Evolutionary conservation across 2,888 invertebrate species (phyloP).

Genomic region (Chydorus sphaericus): DNA sequence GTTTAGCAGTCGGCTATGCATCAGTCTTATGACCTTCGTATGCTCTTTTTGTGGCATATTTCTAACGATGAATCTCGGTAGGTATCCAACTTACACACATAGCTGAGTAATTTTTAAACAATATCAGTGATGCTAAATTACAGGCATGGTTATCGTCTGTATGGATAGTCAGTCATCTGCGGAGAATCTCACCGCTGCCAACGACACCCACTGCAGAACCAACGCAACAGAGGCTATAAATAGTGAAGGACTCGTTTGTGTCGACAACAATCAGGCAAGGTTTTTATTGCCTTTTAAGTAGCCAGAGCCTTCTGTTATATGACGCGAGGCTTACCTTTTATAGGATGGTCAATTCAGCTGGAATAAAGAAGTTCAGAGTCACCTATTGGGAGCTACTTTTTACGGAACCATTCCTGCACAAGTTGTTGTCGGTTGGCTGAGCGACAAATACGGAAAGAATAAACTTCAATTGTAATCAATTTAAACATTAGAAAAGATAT

Average conservation of each 20-base stretch:
- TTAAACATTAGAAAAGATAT: no score
- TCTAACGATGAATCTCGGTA: neutral
- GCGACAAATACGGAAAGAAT: constrained; percentile 1
- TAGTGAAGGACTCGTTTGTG: neutral
- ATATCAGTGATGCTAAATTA: neutral
- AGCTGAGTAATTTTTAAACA: neutral
- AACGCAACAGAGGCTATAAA: no score
- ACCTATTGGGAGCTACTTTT: constrained; percentile 15
- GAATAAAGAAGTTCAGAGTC: constrained; percentile 36
- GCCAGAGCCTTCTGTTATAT: no score
- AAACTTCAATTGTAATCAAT: neutral
- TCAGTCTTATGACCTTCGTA: constrained; percentile 29
- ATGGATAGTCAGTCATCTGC: no score
- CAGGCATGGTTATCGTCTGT: no score
- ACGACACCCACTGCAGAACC: no score
- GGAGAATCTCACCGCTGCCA: no score
- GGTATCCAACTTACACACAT: neutral
- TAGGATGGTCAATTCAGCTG: constrained; percentile 33
- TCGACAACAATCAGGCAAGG: neutral
- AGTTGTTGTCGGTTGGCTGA: neutral
- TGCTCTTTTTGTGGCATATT: constrained; percentile 21
- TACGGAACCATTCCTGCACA: constrained; percentile 2
- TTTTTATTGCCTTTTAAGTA: no score
- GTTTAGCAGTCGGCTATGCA: constrained; percentile 29
- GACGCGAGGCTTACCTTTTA: no score